phyloP scores from a whole-genome alignment of 1,140 invertebrate species.

The Ridgeia piscesae region DNA sequence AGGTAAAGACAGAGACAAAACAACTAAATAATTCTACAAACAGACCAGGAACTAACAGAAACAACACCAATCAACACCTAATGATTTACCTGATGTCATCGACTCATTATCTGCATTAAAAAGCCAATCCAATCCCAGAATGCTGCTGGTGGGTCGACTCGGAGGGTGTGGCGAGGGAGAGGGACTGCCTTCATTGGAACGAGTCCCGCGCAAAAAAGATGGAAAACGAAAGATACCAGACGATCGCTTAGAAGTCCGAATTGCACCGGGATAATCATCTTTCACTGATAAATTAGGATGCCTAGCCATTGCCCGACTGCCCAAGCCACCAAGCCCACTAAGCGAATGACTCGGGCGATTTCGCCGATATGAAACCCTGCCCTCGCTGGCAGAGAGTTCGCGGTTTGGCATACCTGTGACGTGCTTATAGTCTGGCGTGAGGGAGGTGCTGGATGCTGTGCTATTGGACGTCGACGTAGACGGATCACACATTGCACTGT shows the following conservation, averaged over 20 bases:
- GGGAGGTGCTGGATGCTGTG: background rate
- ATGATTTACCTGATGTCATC: conserved; percentile 39
- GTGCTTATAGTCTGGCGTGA: background rate
- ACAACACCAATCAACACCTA: background rate
- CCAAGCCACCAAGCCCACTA: background rate
- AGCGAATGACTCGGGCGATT: background rate
- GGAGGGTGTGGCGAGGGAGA: background rate
- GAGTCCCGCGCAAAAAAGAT: background rate
- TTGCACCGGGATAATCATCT: background rate
- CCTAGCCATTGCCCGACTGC: background rate
- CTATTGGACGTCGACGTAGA: background rate
- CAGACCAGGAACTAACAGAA: background rate
- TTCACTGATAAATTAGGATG: background rate
- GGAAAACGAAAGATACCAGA: background rate
- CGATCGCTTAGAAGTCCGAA: background rate
- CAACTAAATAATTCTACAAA: background rate
- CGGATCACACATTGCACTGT: background rate
- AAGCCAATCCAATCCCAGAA: conserved; percentile 52
- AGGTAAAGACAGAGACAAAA: background rate
- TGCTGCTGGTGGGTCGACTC: conserved; percentile 32
- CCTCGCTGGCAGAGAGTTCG: background rate
- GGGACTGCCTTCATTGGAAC: background rate
- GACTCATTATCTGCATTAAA: conserved; percentile 54
- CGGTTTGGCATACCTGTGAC: background rate
- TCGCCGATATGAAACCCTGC: background rate